phyloP scores from a whole-genome alignment of 2,113 vertebrate species.

The Alosa alosa region DNA sequence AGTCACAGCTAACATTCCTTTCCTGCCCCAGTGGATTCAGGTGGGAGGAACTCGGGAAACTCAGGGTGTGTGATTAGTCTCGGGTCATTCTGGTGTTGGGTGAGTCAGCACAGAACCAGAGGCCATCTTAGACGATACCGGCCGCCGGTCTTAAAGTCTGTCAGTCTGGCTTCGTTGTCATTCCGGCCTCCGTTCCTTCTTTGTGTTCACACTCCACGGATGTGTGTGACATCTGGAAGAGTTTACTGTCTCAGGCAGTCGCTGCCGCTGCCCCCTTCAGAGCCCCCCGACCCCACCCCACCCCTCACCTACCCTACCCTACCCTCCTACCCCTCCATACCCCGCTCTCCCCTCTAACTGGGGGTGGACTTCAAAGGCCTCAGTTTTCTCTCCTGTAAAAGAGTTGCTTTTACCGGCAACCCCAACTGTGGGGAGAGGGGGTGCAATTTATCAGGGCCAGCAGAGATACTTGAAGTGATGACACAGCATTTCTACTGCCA shows the following conservation, averaged over 20 bases:
- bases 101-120: background rate
- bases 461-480: constrained; percentile 27
- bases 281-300: background rate
- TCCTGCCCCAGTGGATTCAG: background rate
- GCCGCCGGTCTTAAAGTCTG: background rate
- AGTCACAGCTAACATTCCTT: background rate
- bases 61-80: background rate
- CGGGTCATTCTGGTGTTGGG: background rate
- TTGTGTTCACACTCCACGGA: background rate
- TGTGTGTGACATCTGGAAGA: constrained; percentile 38
- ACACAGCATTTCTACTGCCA: background rate
- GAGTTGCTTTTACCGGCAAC: constrained; percentile 20
- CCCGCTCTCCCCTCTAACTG: background rate
- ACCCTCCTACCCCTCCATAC: background rate
- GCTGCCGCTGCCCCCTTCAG: background rate
- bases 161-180: background rate
- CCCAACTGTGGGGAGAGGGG: background rate
- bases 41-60: too few relatives aligned
- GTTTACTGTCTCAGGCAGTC: constrained; percentile 20
- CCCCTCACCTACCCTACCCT: too few relatives aligned
- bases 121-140: background rate
- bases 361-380: constrained; percentile 27
- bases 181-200: background rate
- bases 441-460: constrained; percentile 21
- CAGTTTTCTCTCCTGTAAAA: constrained; percentile 29